Evolutionary conservation across 2,797 vertebrate genomes (phyloP).

Genomic region (Sebastolobus alascanus): DNA sequence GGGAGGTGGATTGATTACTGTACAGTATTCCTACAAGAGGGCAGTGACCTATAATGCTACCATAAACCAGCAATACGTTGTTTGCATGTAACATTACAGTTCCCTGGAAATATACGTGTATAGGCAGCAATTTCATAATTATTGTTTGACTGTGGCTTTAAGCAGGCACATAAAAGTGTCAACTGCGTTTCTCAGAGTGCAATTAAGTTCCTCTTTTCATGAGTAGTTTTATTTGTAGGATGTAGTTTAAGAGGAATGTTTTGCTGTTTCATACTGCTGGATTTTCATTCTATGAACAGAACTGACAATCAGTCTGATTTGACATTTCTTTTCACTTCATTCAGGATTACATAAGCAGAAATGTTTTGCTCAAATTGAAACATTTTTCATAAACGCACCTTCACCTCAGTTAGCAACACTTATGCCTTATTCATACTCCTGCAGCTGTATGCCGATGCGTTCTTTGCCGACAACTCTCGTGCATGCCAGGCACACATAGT

Average conservation of each 20-base stretch:
- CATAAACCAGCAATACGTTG: slow-evolving; percentile 21
- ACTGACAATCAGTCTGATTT: neutral
- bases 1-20: slow-evolving; percentile 61
- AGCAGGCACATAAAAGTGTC: neutral
- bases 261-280: neutral
- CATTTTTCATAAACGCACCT: neutral
- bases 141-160: neutral
- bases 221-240: neutral
- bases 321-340: neutral
- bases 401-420: neutral
- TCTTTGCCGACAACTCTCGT: too few relatives aligned
- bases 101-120: neutral
- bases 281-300: neutral
- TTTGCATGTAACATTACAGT: neutral
- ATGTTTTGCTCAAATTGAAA: neutral
- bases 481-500: too few relatives aligned
- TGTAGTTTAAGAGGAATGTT: neutral
- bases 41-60: slow-evolving; percentile 24
- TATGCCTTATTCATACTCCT: too few relatives aligned
- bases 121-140: neutral
- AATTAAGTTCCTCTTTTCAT: neutral
- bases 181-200: neutral
- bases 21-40: slow-evolving; percentile 32
- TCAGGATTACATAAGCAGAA: neutral
- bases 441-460: too few relatives aligned